Evolutionary conservation across 2,888 invertebrate genomes (phyloP), one percentile per base, ranked within the genome.

Genomic region (Carpatolechia fugitivella): DNA sequence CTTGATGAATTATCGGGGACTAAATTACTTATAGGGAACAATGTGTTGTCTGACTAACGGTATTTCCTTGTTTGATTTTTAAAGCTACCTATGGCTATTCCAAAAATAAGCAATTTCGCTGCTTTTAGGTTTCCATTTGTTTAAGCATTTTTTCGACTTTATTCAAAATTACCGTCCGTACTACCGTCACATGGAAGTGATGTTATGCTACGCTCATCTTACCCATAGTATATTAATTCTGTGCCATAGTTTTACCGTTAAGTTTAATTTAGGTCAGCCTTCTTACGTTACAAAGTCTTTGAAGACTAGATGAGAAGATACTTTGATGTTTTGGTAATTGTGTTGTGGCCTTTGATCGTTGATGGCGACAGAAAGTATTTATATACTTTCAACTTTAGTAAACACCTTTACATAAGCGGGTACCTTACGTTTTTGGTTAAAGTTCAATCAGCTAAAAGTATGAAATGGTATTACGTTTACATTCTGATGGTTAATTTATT

Each of bases 281-380:
- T 55, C 55, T 55, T 46, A 46, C 36, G 35, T 51, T 51, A 51
- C 55, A 47, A 55, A 51, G 51, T 33, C 40, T 41, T 41, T 41
- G 40, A 41, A 41, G 40, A 14, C 18, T 44, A n/a, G n/a, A n/a
- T n/a, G n/a, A n/a, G n/a, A n/a, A n/a, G n/a, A n/a, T n/a, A 14
- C 13, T 20, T 14, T 35, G 24, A 30, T 44, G 44, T 49, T 55
- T 55, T 30, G 29, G 36, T 29, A 29, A 36, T 29, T 29, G 54
- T 47, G 16, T n/a, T 41, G 31, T 2, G 47, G 8, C 35, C 7
- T 31, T 36, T 47, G 13, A n/a, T 54, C 47, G 24, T 46, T 47
- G 46, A 54, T 4, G 50, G 31, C 13, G 16, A 10, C 14, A 24
- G 24, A 50, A 36, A 36, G 5, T 24, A 24, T 50, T 33, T 35